A percentile compares a stretch with the other conserved stretches of the same genome.
Conservation (phyloP, 1,140 invertebrate genomes). For the Hylyphantes graminicola region DNA sequence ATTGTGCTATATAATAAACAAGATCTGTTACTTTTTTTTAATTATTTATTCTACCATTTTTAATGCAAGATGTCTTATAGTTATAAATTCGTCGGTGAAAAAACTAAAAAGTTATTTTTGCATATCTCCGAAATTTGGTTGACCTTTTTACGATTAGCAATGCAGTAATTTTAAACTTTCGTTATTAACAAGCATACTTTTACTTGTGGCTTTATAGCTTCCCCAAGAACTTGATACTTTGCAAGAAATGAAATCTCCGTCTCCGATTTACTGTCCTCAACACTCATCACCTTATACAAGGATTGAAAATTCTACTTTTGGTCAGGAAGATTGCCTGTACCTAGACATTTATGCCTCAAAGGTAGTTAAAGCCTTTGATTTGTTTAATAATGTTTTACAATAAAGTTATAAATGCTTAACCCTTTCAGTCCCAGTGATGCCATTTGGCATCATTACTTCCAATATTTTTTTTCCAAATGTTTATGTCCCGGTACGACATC, state of each 20-base stretch:
- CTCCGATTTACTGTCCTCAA: slow-evolving; percentile 25
- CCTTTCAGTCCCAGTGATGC: too few relatives aligned
- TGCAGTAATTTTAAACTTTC: too few relatives aligned
- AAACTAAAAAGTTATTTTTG: too few relatives aligned
- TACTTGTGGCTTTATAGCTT: background rate
- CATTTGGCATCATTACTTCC: too few relatives aligned
- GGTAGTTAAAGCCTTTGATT: background rate
- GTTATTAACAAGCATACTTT: background rate
- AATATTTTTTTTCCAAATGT: too few relatives aligned
- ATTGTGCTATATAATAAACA: background rate
- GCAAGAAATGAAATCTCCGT: slow-evolving; percentile 6
- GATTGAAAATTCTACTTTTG: background rate
- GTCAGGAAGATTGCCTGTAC: slow-evolving; percentile 39
- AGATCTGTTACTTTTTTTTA: background rate
- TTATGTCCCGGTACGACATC: too few relatives aligned
- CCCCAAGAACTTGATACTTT: background rate
- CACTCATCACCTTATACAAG: background rate
- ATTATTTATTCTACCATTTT: too few relatives aligned
- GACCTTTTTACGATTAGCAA: background rate
- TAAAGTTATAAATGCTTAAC: background rate
- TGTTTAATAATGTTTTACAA: background rate
- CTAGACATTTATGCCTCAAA: slow-evolving; percentile 29
- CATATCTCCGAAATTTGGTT: too few relatives aligned
- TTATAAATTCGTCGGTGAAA: too few relatives aligned
- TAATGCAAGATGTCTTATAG: too few relatives aligned